phyloP scores from a whole-genome alignment of 2,888 invertebrate genomes.

The Tenthredo amoena region DNA sequence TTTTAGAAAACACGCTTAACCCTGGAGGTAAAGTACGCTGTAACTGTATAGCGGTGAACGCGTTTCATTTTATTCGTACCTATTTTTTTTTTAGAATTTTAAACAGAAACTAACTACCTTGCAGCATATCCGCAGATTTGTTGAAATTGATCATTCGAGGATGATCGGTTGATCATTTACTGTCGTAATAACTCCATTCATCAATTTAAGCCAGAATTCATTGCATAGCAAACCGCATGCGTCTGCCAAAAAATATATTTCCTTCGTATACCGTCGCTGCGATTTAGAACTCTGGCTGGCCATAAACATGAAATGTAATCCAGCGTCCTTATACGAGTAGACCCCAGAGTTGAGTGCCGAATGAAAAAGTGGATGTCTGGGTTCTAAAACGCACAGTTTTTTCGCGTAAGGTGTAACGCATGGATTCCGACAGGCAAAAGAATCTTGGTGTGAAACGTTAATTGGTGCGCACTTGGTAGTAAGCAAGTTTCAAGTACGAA shows the following conservation, averaged over 20 bases:
- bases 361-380: conserved; percentile 14
- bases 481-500: not conserved
- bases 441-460: conserved; percentile 43
- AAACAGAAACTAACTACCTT: not conserved
- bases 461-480: conserved; percentile 30
- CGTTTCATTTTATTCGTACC: not conserved
- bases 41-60: not conserved
- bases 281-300: not conserved
- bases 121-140: not conserved
- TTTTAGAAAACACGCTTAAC: conserved; percentile 5
- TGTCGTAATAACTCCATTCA: not conserved
- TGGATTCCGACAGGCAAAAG: conserved; percentile 22
- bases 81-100: not conserved
- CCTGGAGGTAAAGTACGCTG: not conserved
- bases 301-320: conserved; percentile 17
- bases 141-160: not conserved
- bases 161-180: not conserved
- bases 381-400: not conserved
- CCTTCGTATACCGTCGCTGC: not conserved
- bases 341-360: not conserved
- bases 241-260: not conserved
- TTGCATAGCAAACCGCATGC: not conserved
- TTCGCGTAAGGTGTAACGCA: conserved; percentile 20
- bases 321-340: conserved; percentile 13
- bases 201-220: not conserved